A percentile compares a stretch with the other conserved stretches of the same genome.
phyloP scores from a whole-genome alignment of 2,797 vertebrate genomes.

The Distichodus sexfasciatus region DNA sequence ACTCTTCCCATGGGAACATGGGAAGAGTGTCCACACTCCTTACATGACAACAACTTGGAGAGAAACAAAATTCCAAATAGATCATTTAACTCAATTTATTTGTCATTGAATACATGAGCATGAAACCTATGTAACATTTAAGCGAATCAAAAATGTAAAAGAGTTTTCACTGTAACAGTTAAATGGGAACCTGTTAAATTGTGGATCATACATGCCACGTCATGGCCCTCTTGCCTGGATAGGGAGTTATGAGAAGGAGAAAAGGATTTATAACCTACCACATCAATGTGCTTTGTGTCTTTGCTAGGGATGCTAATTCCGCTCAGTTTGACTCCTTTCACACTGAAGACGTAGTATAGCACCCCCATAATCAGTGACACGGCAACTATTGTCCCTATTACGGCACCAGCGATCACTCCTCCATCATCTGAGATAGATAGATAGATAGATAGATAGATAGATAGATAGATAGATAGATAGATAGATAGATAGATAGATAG shows the following conservation, averaged over 20 bases:
- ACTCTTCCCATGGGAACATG: too few species aligned
- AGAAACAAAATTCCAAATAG: too few species aligned
- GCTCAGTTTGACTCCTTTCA: constrained; percentile 63
- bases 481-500: neutral
- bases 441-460: neutral
- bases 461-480: neutral
- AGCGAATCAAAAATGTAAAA: too few species aligned
- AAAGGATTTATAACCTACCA: constrained; percentile 56
- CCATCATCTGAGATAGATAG: constrained; percentile 36
- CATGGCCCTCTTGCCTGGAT: too few species aligned
- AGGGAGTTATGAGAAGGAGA: neutral
- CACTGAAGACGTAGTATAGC: constrained; percentile 64
- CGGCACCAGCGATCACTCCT: constrained; percentile 53
- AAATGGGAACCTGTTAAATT: too few species aligned
- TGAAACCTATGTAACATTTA: too few species aligned
- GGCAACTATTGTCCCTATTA: constrained; percentile 58
- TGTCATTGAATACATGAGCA: too few species aligned
- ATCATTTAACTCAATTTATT: too few species aligned
- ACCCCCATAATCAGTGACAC: constrained; percentile 51
- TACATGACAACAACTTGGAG: too few species aligned
- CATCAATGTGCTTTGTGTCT: constrained; percentile 38
- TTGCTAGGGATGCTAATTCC: constrained; percentile 50
- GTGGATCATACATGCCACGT: too few species aligned
- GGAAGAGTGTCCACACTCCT: too few species aligned
- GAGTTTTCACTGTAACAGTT: too few species aligned